phyloP scores from a whole-genome alignment of 2,113 vertebrate species.

The Pituophis catenifer region DNA sequence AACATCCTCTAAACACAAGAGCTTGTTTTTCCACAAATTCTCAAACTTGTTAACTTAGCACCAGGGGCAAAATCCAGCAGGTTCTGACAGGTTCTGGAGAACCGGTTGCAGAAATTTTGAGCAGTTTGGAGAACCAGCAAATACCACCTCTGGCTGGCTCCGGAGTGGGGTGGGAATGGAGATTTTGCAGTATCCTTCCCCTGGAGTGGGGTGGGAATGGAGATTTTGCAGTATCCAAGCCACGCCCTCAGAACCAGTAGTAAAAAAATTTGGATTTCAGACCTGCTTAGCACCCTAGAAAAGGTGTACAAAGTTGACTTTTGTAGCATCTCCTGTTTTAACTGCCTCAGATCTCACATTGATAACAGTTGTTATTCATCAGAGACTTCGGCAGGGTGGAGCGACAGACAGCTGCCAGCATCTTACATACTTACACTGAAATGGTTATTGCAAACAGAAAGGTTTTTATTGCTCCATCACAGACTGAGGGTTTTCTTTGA shows the following conservation, averaged over 20 bases:
- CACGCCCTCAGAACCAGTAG: too few relatives aligned
- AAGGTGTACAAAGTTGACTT: background rate
- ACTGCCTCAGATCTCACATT: background rate
- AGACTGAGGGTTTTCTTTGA: background rate
- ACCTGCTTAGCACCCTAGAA: too few relatives aligned
- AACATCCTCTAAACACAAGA: background rate
- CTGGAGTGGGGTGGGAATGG: too few relatives aligned
- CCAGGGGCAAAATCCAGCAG: too few relatives aligned
- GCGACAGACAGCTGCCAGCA: background rate
- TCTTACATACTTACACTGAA: background rate
- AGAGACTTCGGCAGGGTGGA: background rate
- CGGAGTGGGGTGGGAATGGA: too few relatives aligned
- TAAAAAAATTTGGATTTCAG: too few relatives aligned
- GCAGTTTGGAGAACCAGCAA: too few relatives aligned
- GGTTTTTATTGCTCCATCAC: background rate
- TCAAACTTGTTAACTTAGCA: background rate
- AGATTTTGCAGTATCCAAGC: too few relatives aligned
- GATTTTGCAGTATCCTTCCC: too few relatives aligned
- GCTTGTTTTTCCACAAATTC: background rate
- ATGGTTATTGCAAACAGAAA: background rate
- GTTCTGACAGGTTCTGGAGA: too few relatives aligned
- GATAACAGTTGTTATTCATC: background rate
- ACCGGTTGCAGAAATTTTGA: too few relatives aligned
- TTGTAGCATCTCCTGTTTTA: background rate
- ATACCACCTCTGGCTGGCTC: too few relatives aligned